Evolutionary conservation across 2,888 invertebrate genomes (phyloP).

Genomic region (Tryphoninae sp.): DNA sequence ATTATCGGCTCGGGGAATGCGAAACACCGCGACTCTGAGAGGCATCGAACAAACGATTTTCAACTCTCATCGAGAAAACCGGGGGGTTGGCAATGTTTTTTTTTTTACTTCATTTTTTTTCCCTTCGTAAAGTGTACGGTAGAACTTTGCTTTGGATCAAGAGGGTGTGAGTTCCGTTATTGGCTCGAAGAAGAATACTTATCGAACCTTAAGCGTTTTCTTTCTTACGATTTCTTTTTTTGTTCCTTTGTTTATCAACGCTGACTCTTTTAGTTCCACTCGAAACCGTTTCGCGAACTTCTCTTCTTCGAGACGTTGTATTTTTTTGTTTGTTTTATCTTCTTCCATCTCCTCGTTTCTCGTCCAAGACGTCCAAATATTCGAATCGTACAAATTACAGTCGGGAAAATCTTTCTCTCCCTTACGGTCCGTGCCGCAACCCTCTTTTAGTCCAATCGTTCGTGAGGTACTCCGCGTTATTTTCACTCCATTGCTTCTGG

Average conservation of each 20-base stretch:
- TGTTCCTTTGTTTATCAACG: constrained; percentile 47
- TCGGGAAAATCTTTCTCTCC: constrained; percentile 8
- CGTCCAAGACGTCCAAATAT: constrained; percentile 12
- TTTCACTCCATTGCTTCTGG: constrained; percentile 14
- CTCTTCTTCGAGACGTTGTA: constrained; percentile 28
- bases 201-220: constrained; percentile 79
- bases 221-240: constrained; percentile 72
- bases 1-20: constrained; percentile 79
- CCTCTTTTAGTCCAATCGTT: constrained; percentile 10
- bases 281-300: constrained; percentile 38
- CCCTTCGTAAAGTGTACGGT: constrained; percentile 48
- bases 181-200: constrained; percentile 79
- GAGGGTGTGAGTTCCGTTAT: constrained; percentile 75
- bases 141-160: constrained; percentile 56
- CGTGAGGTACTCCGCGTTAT: constrained; percentile 14
- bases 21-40: constrained; percentile 70
- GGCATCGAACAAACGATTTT: constrained; percentile 77
- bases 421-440: neutral
- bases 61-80: constrained; percentile 68
- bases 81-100: constrained; percentile 51
- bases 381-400: constrained; percentile 50
- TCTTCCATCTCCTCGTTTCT: neutral
- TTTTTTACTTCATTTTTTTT: constrained; percentile 37
- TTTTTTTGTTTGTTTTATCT: constrained; percentile 4
- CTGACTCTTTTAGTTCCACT: constrained; percentile 32